phyloP scores from a whole-genome alignment of 2,113 vertebrate species.

The Oxyura jamaicensis region DNA sequence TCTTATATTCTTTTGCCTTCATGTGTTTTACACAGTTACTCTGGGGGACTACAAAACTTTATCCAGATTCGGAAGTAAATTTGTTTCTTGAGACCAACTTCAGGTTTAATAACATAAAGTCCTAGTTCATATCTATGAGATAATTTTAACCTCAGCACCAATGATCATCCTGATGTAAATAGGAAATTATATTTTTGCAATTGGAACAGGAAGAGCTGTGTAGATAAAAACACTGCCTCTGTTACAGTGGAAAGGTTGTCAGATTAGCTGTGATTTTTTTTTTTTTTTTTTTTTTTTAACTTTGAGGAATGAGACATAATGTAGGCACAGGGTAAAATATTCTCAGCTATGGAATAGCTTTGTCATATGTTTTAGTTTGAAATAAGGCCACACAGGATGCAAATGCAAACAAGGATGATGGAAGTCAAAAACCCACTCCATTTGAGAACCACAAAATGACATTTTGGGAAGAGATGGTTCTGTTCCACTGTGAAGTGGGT shows the following conservation, averaged over 20 bases:
- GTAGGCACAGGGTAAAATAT: background rate
- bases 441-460: background rate
- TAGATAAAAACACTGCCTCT: background rate
- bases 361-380: background rate
- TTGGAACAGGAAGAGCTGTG: background rate
- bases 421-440: background rate
- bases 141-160: background rate
- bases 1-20: background rate
- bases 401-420: background rate
- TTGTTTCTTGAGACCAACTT: background rate
- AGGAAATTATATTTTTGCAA: background rate
- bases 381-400: background rate
- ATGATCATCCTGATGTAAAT: background rate
- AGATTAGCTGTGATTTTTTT: background rate
- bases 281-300: background rate
- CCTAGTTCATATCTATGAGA: background rate
- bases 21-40: background rate
- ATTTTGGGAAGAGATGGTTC: background rate
- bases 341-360: background rate
- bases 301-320: background rate
- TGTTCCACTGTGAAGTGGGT: background rate
- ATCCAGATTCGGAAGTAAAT: background rate
- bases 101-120: background rate
- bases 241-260: background rate
- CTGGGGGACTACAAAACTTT: background rate